phyloP scores from a whole-genome alignment of 2,888 invertebrate genomes.

The Andrena haemorrhoa region DNA sequence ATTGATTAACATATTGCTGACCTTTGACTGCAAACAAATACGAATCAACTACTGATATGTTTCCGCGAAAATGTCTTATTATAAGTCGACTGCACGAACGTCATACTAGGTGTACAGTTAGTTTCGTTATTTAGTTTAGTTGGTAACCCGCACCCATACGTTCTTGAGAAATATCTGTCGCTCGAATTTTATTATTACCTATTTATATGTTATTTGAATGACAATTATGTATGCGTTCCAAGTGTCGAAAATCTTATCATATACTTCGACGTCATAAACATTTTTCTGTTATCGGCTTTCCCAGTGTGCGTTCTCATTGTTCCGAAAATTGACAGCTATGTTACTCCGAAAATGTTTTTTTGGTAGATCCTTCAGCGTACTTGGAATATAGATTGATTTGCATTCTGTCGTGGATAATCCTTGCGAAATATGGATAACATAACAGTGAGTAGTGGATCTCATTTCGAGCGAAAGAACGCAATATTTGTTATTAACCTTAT shows the following conservation, averaged over 20 bases:
- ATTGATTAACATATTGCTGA: constrained; percentile 39
- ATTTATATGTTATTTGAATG: constrained; percentile 7
- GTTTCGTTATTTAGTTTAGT: constrained; percentile 15
- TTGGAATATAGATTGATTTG: constrained; percentile 56
- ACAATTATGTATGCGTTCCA: constrained; percentile 18
- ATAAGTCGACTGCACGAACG: constrained; percentile 2
- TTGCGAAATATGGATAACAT: constrained; percentile 68
- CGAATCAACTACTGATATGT: constrained; percentile 52
- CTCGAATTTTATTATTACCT: constrained; percentile 8
- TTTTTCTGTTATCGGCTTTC: constrained; percentile 6
- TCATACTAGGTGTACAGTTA: constrained; percentile 6
- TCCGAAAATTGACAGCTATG: constrained; percentile 33
- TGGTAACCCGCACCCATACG: constrained; percentile 15
- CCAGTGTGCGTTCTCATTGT: constrained; percentile 12
- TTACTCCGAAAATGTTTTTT: constrained; percentile 62
- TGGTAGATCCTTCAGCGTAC: constrained; percentile 47
- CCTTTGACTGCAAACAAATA: constrained; percentile 39
- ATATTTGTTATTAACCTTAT: constrained; percentile 29
- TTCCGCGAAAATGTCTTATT: constrained; percentile 23
- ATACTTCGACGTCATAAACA: constrained; percentile 21
- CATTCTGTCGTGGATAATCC: constrained; percentile 26
- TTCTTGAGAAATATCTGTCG: constrained; percentile 5
- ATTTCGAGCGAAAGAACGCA: neutral
- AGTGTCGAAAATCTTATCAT: constrained; percentile 16
- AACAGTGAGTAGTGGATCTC: constrained; percentile 63